Evolutionary conservation across 2,113 vertebrate species (phyloP).

Genomic region (sheep (Ovis aries)): DNA sequence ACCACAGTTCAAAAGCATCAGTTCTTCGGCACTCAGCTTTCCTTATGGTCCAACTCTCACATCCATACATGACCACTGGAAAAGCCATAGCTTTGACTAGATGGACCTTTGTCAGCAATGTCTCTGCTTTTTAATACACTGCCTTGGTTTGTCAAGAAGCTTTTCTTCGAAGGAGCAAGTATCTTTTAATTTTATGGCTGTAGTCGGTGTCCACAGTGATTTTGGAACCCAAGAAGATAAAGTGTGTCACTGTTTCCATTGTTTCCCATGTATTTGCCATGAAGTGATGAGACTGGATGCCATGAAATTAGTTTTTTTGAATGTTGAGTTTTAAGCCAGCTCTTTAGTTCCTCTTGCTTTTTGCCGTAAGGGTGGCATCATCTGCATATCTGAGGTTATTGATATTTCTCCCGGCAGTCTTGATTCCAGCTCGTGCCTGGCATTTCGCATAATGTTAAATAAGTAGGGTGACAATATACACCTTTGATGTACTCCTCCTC

Average conservation of each 20-base stretch:
- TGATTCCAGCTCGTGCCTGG: not conserved
- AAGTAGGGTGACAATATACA: not conserved
- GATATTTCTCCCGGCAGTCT: not conserved
- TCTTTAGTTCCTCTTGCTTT: not conserved
- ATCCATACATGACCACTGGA: not conserved
- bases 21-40: not conserved
- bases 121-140: not conserved
- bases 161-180: not conserved
- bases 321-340: not conserved
- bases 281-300: not conserved
- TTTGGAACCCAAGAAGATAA: not conserved
- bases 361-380: not conserved
- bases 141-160: not conserved
- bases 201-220: not conserved
- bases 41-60: not conserved
- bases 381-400: not conserved
- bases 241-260: not conserved
- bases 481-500: not conserved
- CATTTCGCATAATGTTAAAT: not conserved
- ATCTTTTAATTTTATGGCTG: not conserved
- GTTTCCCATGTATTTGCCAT: not conserved
- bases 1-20: not conserved
- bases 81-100: not conserved
- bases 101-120: not conserved
- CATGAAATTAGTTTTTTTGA: not conserved